These are phyloP conservation scores for Drosophila subpulchrella DNA, from an alignment of 1,140 invertebrate genomes.

Conservation along the genomic window DNA sequence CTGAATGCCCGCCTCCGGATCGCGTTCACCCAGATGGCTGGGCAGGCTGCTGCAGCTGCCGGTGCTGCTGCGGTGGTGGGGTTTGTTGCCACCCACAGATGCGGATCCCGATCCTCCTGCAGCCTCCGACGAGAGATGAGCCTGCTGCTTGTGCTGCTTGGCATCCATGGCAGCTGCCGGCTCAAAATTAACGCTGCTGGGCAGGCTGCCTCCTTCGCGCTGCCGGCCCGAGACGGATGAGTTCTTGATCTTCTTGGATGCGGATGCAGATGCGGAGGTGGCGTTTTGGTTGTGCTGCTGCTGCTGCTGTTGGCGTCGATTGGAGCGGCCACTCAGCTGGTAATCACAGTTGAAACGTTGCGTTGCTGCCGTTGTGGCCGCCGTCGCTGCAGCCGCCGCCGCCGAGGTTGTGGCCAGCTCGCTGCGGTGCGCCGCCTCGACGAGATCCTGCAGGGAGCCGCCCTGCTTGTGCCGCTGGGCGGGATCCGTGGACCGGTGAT, in stretches of 20 bases:
- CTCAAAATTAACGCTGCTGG: slow-evolving; percentile 87
- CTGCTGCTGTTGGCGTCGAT: slow-evolving; percentile 67
- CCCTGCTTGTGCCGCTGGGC: slow-evolving; percentile 76
- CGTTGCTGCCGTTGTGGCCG: slow-evolving; percentile 49
- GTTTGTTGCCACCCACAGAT: slow-evolving; percentile 9
- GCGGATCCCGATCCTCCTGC: not conserved
- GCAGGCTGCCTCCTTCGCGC: slow-evolving; percentile 88
- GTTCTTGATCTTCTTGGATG: slow-evolving; percentile 49
- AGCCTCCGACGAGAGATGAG: slow-evolving; percentile 18
- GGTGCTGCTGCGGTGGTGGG: slow-evolving; percentile 26
- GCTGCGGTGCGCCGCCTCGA: slow-evolving; percentile 69
- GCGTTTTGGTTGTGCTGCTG: slow-evolving; percentile 57
- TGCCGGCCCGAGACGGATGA: slow-evolving; percentile 87
- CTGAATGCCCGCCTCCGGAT: slow-evolving; percentile 36
- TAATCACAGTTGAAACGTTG: slow-evolving; percentile 79
- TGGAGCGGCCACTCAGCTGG: slow-evolving; percentile 60
- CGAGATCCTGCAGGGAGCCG: slow-evolving; percentile 83
- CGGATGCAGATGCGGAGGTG: slow-evolving; percentile 22
- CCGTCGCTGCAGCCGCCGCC: slow-evolving; percentile 42
- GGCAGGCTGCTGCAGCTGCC: slow-evolving; percentile 59
- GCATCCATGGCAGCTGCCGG: slow-evolving; percentile 42
- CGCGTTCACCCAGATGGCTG: slow-evolving; percentile 47
- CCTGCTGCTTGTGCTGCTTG: slow-evolving; percentile 55
- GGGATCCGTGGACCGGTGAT: slow-evolving; percentile 46
- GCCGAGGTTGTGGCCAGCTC: slow-evolving; percentile 65